A percentile compares a stretch with the other conserved stretches of the same genome.
These are phyloP conservation scores for Thripadectes ignobilis DNA, from an alignment of 2,797 vertebrate species.

Conservation along the genomic window DNA sequence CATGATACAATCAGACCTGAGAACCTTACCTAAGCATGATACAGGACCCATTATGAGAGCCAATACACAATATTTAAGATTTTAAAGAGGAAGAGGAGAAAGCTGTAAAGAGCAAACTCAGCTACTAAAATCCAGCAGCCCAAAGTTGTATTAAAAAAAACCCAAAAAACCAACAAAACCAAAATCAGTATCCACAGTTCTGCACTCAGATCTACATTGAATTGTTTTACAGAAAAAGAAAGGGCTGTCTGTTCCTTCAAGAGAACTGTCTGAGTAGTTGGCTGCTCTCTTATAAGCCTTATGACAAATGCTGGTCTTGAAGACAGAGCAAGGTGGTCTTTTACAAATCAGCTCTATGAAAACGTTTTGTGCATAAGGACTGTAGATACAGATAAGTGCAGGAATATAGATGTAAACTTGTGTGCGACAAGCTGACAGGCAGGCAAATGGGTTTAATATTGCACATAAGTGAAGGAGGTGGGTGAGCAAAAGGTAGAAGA, in stretches of 20 bases:
- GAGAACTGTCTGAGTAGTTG: background rate
- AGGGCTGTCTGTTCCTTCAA: background rate
- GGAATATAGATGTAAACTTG: background rate
- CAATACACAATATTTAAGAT: background rate
- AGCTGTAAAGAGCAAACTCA: background rate
- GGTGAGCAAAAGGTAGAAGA: conserved; percentile 1
- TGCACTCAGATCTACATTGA: background rate
- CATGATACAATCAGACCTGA: background rate
- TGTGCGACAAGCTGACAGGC: conserved; percentile 4
- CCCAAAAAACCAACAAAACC: background rate
- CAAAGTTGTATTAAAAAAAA: background rate
- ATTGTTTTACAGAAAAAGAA: background rate
- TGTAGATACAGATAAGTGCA: background rate
- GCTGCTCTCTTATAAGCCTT: background rate
- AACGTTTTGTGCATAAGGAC: background rate
- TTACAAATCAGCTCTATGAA: background rate
- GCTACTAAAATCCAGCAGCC: background rate
- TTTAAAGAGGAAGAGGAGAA: background rate
- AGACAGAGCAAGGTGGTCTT: background rate
- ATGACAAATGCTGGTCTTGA: background rate
- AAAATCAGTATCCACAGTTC: background rate
- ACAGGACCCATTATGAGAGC: background rate
- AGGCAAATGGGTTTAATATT: conserved; percentile 5
- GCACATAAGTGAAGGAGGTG: background rate
- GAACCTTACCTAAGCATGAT: background rate